These are phyloP conservation scores for Hydractinia echinata DNA, from an alignment of 30 jellyfish, hydroid and myxozoan genomes.

Conservation along the genomic window DNA sequence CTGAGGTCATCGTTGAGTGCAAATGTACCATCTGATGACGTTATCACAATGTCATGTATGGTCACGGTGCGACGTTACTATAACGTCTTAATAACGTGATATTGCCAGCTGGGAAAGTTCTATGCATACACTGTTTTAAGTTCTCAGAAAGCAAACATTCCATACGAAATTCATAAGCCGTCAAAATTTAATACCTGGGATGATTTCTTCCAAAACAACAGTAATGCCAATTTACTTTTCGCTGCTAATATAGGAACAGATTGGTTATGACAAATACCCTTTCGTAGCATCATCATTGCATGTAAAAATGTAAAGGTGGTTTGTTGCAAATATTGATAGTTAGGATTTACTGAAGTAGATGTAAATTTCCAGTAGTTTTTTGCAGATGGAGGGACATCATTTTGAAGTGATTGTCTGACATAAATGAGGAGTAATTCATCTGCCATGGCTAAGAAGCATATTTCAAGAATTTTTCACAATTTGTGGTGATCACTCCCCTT, in stretches of 20 bases:
- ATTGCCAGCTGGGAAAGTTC: too few species aligned
- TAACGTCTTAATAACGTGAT: too few species aligned
- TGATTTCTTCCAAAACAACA: conserved; percentile 14
- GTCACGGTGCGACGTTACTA: too few species aligned
- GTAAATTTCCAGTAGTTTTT: neutral
- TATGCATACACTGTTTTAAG: neutral
- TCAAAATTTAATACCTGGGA: neutral
- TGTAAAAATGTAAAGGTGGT: neutral
- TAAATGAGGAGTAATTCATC: conserved; percentile 35
- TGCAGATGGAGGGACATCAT: neutral
- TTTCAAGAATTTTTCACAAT: conserved; percentile 20
- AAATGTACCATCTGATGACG: too few species aligned
- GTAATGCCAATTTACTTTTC: neutral
- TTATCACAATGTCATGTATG: too few species aligned
- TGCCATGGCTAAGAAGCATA: conserved; percentile 9
- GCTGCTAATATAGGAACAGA: neutral
- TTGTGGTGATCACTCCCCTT: conserved; percentile 44
- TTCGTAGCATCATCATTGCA: neutral
- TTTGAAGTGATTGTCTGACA: neutral
- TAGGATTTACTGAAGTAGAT: conserved; percentile 4
- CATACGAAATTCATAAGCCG: neutral
- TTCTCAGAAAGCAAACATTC: neutral
- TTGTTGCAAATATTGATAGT: neutral
- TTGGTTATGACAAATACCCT: conserved; percentile 1
- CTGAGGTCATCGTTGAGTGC: too few species aligned